Evolutionary conservation across 2,113 vertebrate genomes (phyloP).

Genomic region (Emydura subglobosa): DNA sequence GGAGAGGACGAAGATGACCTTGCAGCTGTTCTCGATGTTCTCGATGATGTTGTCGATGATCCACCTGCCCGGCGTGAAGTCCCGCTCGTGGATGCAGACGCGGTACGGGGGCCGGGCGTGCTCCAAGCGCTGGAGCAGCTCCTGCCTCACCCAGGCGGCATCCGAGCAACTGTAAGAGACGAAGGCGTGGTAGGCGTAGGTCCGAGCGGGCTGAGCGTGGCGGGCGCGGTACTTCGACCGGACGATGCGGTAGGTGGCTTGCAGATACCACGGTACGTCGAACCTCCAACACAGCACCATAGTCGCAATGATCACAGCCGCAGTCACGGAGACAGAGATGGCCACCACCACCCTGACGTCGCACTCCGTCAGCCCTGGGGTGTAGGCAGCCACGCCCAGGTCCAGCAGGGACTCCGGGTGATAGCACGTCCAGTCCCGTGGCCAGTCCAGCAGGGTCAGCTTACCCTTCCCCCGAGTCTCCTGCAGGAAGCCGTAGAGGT

Average conservation of each 20-base stretch:
- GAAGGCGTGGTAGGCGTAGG: conserved; percentile 85
- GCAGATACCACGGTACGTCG: conserved; percentile 84
- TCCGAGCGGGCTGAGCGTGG: neutral
- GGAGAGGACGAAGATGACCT: conserved; percentile 88
- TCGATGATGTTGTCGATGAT: conserved; percentile 92
- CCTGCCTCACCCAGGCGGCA: conserved; percentile 84
- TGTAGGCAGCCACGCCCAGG: conserved; percentile 75
- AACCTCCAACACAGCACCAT: conserved; percentile 82
- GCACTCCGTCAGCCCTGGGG: conserved; percentile 78
- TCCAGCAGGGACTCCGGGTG: conserved; percentile 81
- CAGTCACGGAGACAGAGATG: conserved; percentile 79
- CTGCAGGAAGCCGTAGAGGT: conserved; percentile 83
- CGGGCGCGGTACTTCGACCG: conserved; percentile 79
- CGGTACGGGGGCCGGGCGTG: conserved; percentile 78
- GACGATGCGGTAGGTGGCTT: conserved; percentile 82
- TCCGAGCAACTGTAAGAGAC: conserved; percentile 88
- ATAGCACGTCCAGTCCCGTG: conserved; percentile 84
- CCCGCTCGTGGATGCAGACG: conserved; percentile 88
- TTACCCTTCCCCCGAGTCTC: conserved; percentile 66
- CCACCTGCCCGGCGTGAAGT: conserved; percentile 89
- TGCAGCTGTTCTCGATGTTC: conserved; percentile 87
- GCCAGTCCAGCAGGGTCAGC: conserved; percentile 84
- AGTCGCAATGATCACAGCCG: conserved; percentile 43
- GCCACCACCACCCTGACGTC: conserved; percentile 81
- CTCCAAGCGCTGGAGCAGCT: conserved; percentile 83